Base-by-base conservation (phyloP, 2,888 invertebrate species). In the Aphodius granarius region DNA sequence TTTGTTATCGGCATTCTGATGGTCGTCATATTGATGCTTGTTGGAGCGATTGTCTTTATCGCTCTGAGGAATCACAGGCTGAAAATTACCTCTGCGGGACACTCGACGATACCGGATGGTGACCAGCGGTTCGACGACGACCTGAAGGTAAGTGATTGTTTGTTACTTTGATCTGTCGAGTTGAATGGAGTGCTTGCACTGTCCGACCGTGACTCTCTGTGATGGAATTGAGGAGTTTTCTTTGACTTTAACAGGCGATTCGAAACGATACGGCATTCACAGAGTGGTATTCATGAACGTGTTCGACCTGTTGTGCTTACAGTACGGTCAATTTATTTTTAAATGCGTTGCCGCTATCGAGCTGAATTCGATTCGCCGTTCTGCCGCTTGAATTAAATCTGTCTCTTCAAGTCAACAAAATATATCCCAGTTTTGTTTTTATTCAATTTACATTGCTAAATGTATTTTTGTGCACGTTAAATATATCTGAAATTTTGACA, bases 41-140 rank as follows among this genome's bases (percentile, higher is more conserved):
- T 92, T 78, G 91, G 91, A 68, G 91, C 93, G 78, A 93, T 94
- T 85, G 88, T 91, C 80, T 91, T 94, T 86, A 92, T 94, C 86
- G 91, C 92, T 82, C 90, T 91, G 79, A 88, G 92, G 79, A 92
- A 91, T 85, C 90, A 91, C 81, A 89, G 90, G 78, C 84, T 89
- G 66, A 89, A 89, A 81, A 20, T 20, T 6, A 85, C 88, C 73
- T 84, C 87, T 18, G 83, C 86, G 21, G 83, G 80, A 78, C 80
- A 81, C 72, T 79, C 81, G 6, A 78, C 79, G 16, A 78, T 81
- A 75, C 81, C 82, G 18, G 78, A 76, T 18, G 78, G 79, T 63
- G 89, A 89, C 82, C 89, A 89, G 82, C 87, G 88, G 65, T 86
- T 87, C 78, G 88, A 89, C 80, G 81, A 80, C 75, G 83, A 83